Evolutionary conservation across 2,113 vertebrate species (phyloP).

Genomic region (Macquaria australasica): DNA sequence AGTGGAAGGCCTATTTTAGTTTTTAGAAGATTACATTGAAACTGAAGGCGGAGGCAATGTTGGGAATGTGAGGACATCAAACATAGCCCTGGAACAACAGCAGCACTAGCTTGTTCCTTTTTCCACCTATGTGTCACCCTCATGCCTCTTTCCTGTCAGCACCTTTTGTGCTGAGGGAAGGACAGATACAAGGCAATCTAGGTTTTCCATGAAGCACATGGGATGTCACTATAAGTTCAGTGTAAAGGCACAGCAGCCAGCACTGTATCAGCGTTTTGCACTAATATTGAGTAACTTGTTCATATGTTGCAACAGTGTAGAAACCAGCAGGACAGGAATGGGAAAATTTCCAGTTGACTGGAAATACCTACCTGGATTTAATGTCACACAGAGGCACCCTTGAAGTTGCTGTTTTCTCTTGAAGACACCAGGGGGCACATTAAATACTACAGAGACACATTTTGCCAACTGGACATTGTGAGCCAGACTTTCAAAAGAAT

Average conservation of each 20-base stretch:
- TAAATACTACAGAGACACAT: not conserved
- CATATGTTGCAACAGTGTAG: not conserved
- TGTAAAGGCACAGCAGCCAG: too few relatives aligned
- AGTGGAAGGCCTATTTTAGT: not conserved
- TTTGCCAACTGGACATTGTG: not conserved
- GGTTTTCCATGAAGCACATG: constrained; percentile 27
- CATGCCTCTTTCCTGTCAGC: constrained; percentile 38
- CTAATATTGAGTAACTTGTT: not conserved
- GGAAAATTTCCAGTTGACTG: not conserved
- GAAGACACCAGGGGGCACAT: constrained; percentile 58
- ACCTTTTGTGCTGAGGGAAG: constrained; percentile 37
- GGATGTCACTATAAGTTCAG: constrained; percentile 17
- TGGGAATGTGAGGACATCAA: not conserved
- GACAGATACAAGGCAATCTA: constrained; percentile 18
- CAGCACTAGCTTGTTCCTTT: constrained; percentile 22
- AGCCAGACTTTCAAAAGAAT: not conserved
- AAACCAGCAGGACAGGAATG: not conserved
- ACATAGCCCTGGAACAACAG: constrained; percentile 1
- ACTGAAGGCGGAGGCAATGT: not conserved
- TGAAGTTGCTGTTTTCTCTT: constrained; percentile 16
- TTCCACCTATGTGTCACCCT: constrained; percentile 46
- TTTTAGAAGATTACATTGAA: not conserved
- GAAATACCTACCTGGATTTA: not conserved
- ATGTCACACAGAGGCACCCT: not conserved
- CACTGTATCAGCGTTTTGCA: not conserved